phyloP scores from a whole-genome alignment of 2,888 invertebrate species.

The Gnatocerus cornutus region DNA sequence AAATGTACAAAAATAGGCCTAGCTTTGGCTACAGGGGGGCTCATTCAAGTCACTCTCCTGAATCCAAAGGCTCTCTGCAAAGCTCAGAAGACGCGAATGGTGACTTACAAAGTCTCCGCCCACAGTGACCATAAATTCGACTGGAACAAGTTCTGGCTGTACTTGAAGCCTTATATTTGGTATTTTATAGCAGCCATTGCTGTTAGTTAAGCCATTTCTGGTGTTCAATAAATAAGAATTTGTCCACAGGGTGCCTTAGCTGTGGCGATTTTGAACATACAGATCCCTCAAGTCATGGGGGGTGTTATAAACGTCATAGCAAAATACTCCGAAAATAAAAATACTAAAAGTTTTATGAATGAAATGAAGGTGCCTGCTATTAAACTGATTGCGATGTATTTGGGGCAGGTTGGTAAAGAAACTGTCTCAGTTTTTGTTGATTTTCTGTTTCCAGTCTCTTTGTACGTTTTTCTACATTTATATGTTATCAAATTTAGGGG shows the following conservation, averaged over 20 bases:
- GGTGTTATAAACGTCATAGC: slow-evolving; percentile 86
- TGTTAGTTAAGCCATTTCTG: slow-evolving; percentile 74
- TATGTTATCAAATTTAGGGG: slow-evolving; percentile 89
- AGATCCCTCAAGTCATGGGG: slow-evolving; percentile 90
- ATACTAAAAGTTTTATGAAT: slow-evolving; percentile 73
- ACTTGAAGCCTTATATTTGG: slow-evolving; percentile 85
- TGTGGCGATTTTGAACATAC: slow-evolving; percentile 91
- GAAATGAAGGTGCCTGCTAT: slow-evolving; percentile 80
- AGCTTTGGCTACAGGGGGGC: slow-evolving; percentile 53
- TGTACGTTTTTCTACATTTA: slow-evolving; percentile 94
- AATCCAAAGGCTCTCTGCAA: slow-evolving; percentile 63
- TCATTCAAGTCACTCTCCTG: slow-evolving; percentile 52
- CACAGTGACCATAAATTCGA: slow-evolving; percentile 79
- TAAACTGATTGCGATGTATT: slow-evolving; percentile 80
- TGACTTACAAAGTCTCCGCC: slow-evolving; percentile 62
- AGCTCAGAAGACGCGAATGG: slow-evolving; percentile 63
- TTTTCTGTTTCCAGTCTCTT: slow-evolving; percentile 74
- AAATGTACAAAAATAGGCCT: slow-evolving; percentile 44
- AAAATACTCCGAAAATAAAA: slow-evolving; percentile 72
- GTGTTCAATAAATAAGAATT: background rate
- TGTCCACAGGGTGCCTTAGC: slow-evolving; percentile 85
- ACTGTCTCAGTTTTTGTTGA: slow-evolving; percentile 52
- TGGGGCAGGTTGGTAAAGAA: slow-evolving; percentile 77
- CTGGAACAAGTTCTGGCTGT: slow-evolving; percentile 83
- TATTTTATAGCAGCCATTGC: slow-evolving; percentile 84